phyloP scores from a whole-genome alignment of 2,797 vertebrate species.

The Megalops cyprinoides region DNA sequence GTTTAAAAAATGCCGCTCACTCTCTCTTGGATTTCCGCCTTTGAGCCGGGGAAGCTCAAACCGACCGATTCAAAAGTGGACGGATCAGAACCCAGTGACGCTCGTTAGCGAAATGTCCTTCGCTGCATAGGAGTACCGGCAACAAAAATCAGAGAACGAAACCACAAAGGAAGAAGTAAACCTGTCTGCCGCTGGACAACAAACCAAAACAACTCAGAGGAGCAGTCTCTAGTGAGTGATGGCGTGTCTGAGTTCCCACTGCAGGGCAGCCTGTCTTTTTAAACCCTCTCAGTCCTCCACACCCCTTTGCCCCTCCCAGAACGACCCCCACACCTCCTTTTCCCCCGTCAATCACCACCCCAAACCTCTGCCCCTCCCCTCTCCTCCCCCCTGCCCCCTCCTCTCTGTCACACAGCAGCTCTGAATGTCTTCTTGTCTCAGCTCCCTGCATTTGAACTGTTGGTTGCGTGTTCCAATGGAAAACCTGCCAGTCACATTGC shows the following conservation, averaged over 20 bases:
- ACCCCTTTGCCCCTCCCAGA: constrained; percentile 51
- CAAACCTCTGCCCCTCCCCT: constrained; percentile 36
- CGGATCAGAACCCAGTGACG: neutral
- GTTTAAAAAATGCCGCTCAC: neutral
- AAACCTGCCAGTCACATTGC: neutral
- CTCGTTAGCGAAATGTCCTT: neutral
- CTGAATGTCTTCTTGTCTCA: too few relatives aligned
- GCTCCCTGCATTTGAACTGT: neutral
- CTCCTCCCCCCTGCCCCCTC: constrained; percentile 26
- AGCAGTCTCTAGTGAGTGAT: constrained; percentile 37
- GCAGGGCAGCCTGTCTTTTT: constrained; percentile 56
- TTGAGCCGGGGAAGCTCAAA: neutral
- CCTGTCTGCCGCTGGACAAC: constrained; percentile 10
- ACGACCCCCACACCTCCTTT: constrained; percentile 28
- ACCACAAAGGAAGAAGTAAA: neutral
- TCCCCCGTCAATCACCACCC: constrained; percentile 24
- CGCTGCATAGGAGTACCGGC: neutral
- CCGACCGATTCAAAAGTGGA: neutral
- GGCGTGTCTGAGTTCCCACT: constrained; percentile 53
- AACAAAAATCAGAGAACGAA: neutral
- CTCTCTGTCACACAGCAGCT: neutral
- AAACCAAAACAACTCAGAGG: constrained; percentile 24
- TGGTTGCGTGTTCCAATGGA: neutral
- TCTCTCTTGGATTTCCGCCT: neutral
- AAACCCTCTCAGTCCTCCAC: constrained; percentile 54